A percentile compares a stretch with the other conserved stretches of the same genome.
phyloP scores from a whole-genome alignment of 2,888 invertebrate genomes.

The Zygogramma bicolorata region DNA sequence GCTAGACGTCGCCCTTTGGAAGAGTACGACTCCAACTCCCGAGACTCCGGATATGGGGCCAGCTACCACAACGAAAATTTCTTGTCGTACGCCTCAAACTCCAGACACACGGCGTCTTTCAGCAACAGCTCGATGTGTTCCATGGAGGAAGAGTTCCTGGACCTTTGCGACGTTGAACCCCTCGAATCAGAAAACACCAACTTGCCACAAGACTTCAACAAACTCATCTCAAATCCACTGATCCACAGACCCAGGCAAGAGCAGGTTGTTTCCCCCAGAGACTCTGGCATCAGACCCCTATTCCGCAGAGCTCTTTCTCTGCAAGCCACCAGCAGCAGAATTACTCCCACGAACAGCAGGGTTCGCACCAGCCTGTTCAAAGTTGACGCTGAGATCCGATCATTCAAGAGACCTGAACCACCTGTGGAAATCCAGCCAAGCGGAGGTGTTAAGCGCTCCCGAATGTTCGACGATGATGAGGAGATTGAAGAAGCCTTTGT shows the following conservation, averaged over 20 bases:
- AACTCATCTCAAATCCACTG: slow-evolving; percentile 71
- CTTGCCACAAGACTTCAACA: slow-evolving; percentile 72
- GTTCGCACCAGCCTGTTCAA: slow-evolving; percentile 69
- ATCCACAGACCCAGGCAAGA: slow-evolving; percentile 41
- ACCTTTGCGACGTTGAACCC: slow-evolving; percentile 73
- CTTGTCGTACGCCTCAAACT: slow-evolving; percentile 56
- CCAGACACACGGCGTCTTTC: slow-evolving; percentile 60
- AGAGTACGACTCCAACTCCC: slow-evolving; percentile 71
- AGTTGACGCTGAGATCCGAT: slow-evolving; percentile 56
- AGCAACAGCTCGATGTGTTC: slow-evolving; percentile 72
- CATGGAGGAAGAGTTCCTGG: slow-evolving; percentile 76
- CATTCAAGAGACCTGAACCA: slow-evolving; percentile 78
- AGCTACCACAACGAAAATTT: slow-evolving; percentile 61
- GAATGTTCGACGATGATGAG: slow-evolving; percentile 42
- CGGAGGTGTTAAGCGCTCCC: slow-evolving; percentile 64
- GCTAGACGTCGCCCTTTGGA: slow-evolving; percentile 65
- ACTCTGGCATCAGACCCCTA: slow-evolving; percentile 61
- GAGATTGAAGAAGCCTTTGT: slow-evolving; percentile 46
- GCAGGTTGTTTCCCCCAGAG: slow-evolving; percentile 64
- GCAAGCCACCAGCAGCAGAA: slow-evolving; percentile 60
- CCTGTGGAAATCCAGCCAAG: slow-evolving; percentile 65
- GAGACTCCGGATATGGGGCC: slow-evolving; percentile 72
- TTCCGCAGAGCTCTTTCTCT: slow-evolving; percentile 69
- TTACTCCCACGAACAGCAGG: slow-evolving; percentile 62
- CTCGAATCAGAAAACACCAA: slow-evolving; percentile 59